Base-by-base conservation (phyloP, 2,888 invertebrate genomes). In the Psylliodes chrysocephalus region DNA sequence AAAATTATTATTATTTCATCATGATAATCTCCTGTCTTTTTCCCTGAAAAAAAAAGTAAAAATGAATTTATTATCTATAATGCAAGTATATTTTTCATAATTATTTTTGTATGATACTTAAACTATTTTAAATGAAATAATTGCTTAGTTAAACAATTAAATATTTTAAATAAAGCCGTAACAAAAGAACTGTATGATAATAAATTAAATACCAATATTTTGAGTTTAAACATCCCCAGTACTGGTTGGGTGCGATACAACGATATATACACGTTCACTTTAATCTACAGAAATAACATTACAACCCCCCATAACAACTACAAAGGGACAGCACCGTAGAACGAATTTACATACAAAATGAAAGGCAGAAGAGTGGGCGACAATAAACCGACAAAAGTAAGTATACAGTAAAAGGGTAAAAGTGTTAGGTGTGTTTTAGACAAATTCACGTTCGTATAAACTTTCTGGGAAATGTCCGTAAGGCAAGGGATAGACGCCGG, bases 301-400 rank as follows among this genome's bases (percentile, higher is more conserved):
- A 35, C 52, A 18, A n/a, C 30, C 7, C 12, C n/a, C 7, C 15
- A 19, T 52, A 52, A 52, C 35, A 52, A 52, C 35, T 35, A 52
- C 52, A 52, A 52, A 52, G 52, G 38, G 52, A 30, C 8, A 30
- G 8, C n/a, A n/a, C 30, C 30, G 30, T 30, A 30, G 30, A 8
- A 5, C 12, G 38, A 53, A 53, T 53, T 52, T 52, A 52, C 35
- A 52, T 52, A 52, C 8, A 35, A 52, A 52, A 52, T 52, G 52
- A 52, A 52, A 52, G 52, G n/a, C 33, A 35, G 33, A n/a, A 35
- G 52, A 52, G 35, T 18, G 18, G 35, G 52, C n/a, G 22, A 38
- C 14, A 7, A 15, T 14, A 38, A 30, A 30, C 7, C 14, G 38
- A 40, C 19, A 53, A 53, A 25, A 33, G 53, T 25, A 14, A 40